Percentiles rank a stretch among this genome's conserved stretches.
Evolutionary conservation across 2,797 vertebrate genomes (phyloP).

Genomic region (Protonibea diacanthus): DNA sequence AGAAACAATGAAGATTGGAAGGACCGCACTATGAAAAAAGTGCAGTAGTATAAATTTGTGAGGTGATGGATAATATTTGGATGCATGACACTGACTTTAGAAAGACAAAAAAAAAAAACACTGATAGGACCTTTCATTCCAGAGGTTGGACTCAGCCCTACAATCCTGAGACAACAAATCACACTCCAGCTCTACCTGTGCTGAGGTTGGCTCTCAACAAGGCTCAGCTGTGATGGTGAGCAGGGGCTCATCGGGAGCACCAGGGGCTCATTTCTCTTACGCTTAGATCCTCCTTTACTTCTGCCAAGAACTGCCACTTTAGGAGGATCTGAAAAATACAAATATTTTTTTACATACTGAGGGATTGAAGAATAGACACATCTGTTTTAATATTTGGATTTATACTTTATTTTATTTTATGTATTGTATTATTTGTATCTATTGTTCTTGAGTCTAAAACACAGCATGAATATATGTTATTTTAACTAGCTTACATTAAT

Average conservation of each 20-base stretch:
- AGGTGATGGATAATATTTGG: no score
- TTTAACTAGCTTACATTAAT: background rate
- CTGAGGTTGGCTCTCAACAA: constrained; percentile 81
- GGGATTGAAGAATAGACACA: background rate
- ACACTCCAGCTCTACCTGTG: constrained; percentile 81
- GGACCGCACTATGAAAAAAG: background rate
- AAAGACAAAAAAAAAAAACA: background rate
- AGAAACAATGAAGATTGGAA: background rate
- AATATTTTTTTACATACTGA: background rate
- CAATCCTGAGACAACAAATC: no score
- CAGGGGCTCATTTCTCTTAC: constrained; percentile 73
- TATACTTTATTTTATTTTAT: background rate
- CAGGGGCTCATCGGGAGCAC: constrained; percentile 90
- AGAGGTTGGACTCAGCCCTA: background rate
- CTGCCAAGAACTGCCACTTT: constrained; percentile 84
- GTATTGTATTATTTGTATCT: background rate
- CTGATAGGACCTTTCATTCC: background rate
- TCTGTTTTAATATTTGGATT: constrained; percentile 2
- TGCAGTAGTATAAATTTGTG: background rate
- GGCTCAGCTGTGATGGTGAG: constrained; percentile 81
- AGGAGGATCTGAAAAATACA: constrained; percentile 79
- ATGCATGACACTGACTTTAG: background rate
- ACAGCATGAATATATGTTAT: background rate
- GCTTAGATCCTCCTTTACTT: constrained; percentile 69
- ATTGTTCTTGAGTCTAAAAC: background rate